Evolutionary conservation across 1,140 invertebrate genomes (phyloP).

Genomic region (Cryptotermes secundus): DNA sequence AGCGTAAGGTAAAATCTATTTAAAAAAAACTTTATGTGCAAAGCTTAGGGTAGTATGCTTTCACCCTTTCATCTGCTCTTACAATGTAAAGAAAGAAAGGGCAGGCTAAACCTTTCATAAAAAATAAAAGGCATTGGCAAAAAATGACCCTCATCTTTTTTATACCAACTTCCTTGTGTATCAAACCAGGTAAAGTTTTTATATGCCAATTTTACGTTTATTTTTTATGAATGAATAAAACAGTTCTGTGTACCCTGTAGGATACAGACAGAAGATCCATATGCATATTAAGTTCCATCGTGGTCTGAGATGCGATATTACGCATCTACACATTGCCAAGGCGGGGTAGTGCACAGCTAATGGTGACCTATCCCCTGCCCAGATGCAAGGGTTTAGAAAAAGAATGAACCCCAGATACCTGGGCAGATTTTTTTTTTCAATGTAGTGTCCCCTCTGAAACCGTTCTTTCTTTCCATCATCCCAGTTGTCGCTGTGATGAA

Average conservation of each 20-base stretch:
- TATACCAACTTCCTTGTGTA: not conserved
- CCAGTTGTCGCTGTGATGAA: not conserved
- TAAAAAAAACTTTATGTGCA: not conserved
- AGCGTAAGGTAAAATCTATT: not conserved
- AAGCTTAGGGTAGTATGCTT: not conserved
- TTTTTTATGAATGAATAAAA: not conserved
- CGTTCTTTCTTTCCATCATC: not conserved
- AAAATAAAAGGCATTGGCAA: not conserved
- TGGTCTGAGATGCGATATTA: not conserved
- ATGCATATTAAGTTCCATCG: not conserved
- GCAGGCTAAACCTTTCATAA: not conserved
- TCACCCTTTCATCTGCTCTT: not conserved
- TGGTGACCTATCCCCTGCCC: not conserved
- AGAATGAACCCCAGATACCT: not conserved
- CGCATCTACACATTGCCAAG: not conserved
- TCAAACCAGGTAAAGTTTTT: not conserved
- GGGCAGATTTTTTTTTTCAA: not conserved
- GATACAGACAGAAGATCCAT: not conserved
- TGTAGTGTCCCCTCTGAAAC: not conserved
- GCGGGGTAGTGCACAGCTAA: not conserved
- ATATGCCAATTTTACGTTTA: not conserved
- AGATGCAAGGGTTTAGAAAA: not conserved
- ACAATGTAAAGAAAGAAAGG: constrained; percentile 7
- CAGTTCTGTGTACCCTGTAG: not conserved
- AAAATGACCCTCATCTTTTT: not conserved